These are phyloP conservation scores for Ephestia elutella DNA, from an alignment of 1,140 invertebrate species.

Conservation along the genomic window DNA sequence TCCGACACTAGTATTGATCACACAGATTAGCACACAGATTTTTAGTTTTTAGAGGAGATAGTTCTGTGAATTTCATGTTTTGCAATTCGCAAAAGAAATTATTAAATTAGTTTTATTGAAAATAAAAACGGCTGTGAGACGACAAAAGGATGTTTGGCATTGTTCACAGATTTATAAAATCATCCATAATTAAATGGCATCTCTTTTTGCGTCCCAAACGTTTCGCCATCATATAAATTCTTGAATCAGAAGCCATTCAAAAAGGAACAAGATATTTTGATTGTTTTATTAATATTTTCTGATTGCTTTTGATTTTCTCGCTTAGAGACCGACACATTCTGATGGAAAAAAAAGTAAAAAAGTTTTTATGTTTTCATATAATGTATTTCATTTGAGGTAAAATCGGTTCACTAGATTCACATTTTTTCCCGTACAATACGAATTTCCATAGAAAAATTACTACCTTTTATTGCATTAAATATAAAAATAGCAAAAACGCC, in stretches of 20 bases:
- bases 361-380: too few relatives aligned
- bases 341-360: not conserved
- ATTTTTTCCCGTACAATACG: too few relatives aligned
- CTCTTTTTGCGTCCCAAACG: constrained; percentile 43
- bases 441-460: too few relatives aligned
- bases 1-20: too few relatives aligned
- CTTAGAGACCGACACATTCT: not conserved
- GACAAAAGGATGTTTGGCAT: constrained; percentile 63
- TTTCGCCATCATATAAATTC: constrained; percentile 67
- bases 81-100: constrained; percentile 62
- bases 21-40: too few relatives aligned
- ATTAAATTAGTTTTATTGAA: constrained; percentile 68
- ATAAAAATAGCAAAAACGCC: too few relatives aligned
- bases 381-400: not conserved
- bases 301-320: not conserved
- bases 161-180: constrained; percentile 73
- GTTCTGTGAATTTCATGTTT: constrained; percentile 9
- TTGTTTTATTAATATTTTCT: constrained; percentile 7
- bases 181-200: constrained; percentile 73
- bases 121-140: constrained; percentile 51
- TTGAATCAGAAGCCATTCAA: constrained; percentile 40
- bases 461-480: too few relatives aligned
- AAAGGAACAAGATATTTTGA: constrained; percentile 37
- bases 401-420: not conserved
- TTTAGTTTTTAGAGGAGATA: not conserved